Evolutionary conservation across 2,113 vertebrate genomes (phyloP), one percentile per base, ranked within the genome.

Genomic region (Rousettus leschenaultii): DNA sequence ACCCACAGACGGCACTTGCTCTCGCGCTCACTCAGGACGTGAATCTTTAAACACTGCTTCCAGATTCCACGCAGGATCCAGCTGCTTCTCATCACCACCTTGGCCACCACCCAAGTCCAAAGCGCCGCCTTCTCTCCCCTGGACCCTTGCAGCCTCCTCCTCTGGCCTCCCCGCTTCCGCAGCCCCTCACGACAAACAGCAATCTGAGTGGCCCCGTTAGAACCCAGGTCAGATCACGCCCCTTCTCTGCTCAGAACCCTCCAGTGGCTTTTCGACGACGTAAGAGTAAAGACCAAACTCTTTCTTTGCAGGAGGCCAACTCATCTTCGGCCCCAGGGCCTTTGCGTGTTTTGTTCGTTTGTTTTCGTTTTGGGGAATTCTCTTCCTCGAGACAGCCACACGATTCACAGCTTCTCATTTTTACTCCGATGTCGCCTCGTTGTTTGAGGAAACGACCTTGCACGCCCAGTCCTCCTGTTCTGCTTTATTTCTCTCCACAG

Each of bases 21-120:
- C 3, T 14, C 1, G 0, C 7, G 15, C 19, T 26, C 24, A 18
- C 30, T 43, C 43, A 65, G 24, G 59, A 53, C 2, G 3, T 16
- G 28, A 0, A 38, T 33, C 40, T 75, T 18, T 10, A 8, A 22
- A 12, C 7, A 24, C 74, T 26, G 45, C 45, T 53, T 43, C 35
- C n/a, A 30, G 86, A 21, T 65, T 28, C 30, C 6, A 22, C 9
- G 26, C n/a, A 16, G 24, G 43, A 66, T 30, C 75, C 87, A 40
- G 15, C 18, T 18, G 2, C 21, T 45, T 74, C 38, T 45, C 30
- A 53, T 19, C 19, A 61, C 38, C 55, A 26, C 13, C 86, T 12
- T 26, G 10, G 70, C 70, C 21, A 57, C 55, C 40, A 19, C 9
- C 33, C 7, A 13, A 59, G 26, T 18, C 38, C 53, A 4, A 26